A percentile compares a stretch with the other conserved stretches of the same genome.
These are phyloP conservation scores for Agrotis exclamationis DNA, from an alignment of 2,888 invertebrate species.

Conservation along the genomic window DNA sequence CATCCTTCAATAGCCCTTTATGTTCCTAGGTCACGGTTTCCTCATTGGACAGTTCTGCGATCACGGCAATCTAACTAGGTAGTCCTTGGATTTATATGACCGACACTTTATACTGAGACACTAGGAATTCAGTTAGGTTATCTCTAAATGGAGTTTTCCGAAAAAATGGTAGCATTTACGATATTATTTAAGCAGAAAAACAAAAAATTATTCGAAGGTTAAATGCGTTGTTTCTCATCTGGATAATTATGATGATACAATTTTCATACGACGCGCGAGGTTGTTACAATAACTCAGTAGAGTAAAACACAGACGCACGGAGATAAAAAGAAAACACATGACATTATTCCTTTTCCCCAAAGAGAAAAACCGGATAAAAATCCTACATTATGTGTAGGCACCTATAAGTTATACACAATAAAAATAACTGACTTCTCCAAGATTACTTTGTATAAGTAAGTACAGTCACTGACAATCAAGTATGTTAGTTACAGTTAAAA, in stretches of 20 bases:
- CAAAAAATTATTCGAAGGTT: not conserved
- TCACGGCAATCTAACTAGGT: no score
- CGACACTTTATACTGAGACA: no score
- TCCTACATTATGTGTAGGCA: slow-evolving; percentile 33
- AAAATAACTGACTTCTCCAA: slow-evolving; percentile 59
- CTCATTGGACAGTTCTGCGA: no score
- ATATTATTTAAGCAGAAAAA: not conserved
- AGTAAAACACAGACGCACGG: not conserved
- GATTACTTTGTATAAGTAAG: slow-evolving; percentile 56
- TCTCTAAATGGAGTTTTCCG: no score
- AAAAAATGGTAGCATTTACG: no score
- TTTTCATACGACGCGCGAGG: no score
- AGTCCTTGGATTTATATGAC: no score
- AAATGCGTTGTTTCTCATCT: not conserved
- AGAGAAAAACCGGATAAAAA: slow-evolving; percentile 32
- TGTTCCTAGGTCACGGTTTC: no score
- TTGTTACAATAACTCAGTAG: slow-evolving; percentile 6
- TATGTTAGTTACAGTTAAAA: no score
- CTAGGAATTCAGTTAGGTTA: no score
- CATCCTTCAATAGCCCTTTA: no score
- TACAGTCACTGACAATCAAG: not conserved
- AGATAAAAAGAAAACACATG: slow-evolving; percentile 43
- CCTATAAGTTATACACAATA: slow-evolving; percentile 57
- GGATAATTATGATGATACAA: not conserved
- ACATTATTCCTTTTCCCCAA: slow-evolving; percentile 25